phyloP scores from a whole-genome alignment of 2,888 invertebrate genomes.

The Cloeon dipterum region DNA sequence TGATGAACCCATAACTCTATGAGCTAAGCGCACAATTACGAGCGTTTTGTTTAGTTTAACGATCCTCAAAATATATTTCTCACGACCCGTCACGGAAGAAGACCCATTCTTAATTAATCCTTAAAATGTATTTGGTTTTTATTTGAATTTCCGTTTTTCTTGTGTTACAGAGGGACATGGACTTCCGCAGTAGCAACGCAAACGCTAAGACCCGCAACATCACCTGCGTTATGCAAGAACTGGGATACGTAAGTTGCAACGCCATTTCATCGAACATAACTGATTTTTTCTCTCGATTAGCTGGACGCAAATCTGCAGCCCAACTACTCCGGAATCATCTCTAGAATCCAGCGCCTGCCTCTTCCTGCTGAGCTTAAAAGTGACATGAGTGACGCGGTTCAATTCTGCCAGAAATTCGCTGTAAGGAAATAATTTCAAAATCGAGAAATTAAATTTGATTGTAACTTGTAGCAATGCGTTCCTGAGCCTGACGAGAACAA shows the following conservation, averaged over 20 bases:
- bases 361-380: constrained; percentile 33
- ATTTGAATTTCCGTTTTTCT: constrained; percentile 1
- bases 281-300: no score
- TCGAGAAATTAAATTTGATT: constrained; percentile 1
- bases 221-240: constrained; percentile 47
- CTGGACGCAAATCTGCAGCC: constrained; percentile 40
- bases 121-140: neutral
- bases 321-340: constrained; percentile 35
- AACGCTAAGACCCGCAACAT: constrained; percentile 33
- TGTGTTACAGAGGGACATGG: constrained; percentile 4
- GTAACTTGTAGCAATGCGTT: constrained; percentile 34
- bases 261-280: no score
- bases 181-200: no score
- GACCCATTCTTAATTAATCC: constrained; percentile 4
- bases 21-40: no score
- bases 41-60: no score
- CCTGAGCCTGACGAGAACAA: constrained; percentile 38
- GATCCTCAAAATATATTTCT: no score
- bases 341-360: constrained; percentile 33
- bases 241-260: constrained; percentile 27
- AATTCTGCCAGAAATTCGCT: constrained; percentile 44
- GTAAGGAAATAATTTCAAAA: constrained; percentile 19
- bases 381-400: constrained; percentile 39
- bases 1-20: no score
- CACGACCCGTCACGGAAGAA: no score